Conservation (phyloP, 2,888 invertebrate genomes). For the Sinodicranocentrus sp. region DNA sequence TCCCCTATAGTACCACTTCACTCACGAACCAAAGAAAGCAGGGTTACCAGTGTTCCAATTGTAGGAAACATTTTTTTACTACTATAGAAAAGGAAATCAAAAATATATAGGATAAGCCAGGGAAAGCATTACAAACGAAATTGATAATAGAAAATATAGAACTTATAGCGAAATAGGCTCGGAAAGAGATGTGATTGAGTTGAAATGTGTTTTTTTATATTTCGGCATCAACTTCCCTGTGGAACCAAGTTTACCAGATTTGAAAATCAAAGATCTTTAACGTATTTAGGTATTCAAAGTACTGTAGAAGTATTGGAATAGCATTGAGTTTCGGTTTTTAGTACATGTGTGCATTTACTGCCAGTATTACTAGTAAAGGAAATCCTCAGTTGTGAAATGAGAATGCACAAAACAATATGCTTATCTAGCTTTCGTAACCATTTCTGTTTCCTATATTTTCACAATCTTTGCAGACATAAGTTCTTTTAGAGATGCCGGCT, state of each 20-base stretch:
- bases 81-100: slow-evolving; percentile 31
- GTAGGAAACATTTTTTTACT: slow-evolving; percentile 39
- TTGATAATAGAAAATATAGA: no score
- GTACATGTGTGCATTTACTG: no score
- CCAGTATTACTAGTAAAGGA: no score
- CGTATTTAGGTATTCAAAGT: no score
- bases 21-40: background rate
- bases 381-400: no score
- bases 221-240: background rate
- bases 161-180: background rate
- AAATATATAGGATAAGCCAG: slow-evolving; percentile 32
- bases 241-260: background rate
- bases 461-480: background rate
- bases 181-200: slow-evolving; percentile 18
- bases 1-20: slow-evolving; percentile 15
- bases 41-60: slow-evolving; percentile 25
- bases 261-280: background rate
- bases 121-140: background rate
- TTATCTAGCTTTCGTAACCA: background rate
- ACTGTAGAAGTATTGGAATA: no score
- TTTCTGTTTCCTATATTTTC: background rate
- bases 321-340: no score
- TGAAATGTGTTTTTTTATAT: background rate
- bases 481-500: background rate
- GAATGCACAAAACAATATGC: background rate